A percentile compares a stretch with the other conserved stretches of the same genome.
Conservation (phyloP, 30 jellyfish, hydroid and myxozoan species). For the Morbakka virulenta region DNA sequence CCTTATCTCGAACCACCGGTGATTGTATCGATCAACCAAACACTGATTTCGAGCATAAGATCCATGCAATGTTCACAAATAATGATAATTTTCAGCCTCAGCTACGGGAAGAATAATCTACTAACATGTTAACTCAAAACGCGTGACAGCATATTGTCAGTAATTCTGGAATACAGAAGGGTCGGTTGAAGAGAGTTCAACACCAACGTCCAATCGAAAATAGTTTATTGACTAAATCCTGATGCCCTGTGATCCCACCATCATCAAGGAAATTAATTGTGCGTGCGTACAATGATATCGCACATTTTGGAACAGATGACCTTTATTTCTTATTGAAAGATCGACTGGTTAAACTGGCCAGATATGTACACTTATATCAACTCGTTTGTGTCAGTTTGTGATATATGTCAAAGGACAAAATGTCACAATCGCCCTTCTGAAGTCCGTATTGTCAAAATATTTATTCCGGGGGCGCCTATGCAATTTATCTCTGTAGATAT, state of each 20-base stretch:
- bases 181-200: slow-evolving; percentile 24
- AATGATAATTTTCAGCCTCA: slow-evolving; percentile 7
- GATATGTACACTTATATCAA: slow-evolving; percentile 27
- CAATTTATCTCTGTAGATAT: slow-evolving; percentile 31
- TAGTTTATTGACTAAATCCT: slow-evolving; percentile 11
- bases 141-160: not conserved
- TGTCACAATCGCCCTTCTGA: slow-evolving; percentile 41
- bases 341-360: slow-evolving; percentile 44
- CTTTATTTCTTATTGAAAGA: slow-evolving; percentile 38
- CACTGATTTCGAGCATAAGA: slow-evolving; percentile 8
- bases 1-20: slow-evolving; percentile 1
- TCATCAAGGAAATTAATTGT: not conserved
- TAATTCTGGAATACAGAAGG: not conserved
- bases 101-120: not conserved
- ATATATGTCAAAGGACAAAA: slow-evolving; percentile 39
- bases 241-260: slow-evolving; percentile 38
- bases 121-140: not conserved
- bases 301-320: not conserved
- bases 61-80: not conserved
- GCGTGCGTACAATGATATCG: not conserved
- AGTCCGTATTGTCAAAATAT: slow-evolving; percentile 15
- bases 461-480: slow-evolving; percentile 4
- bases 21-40: slow-evolving; percentile 5
- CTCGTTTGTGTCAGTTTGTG: slow-evolving; percentile 29
- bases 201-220: slow-evolving; percentile 7